Evolutionary conservation across 2,113 vertebrate genomes (phyloP).

Genomic region (Tenrec ecaudatus): DNA sequence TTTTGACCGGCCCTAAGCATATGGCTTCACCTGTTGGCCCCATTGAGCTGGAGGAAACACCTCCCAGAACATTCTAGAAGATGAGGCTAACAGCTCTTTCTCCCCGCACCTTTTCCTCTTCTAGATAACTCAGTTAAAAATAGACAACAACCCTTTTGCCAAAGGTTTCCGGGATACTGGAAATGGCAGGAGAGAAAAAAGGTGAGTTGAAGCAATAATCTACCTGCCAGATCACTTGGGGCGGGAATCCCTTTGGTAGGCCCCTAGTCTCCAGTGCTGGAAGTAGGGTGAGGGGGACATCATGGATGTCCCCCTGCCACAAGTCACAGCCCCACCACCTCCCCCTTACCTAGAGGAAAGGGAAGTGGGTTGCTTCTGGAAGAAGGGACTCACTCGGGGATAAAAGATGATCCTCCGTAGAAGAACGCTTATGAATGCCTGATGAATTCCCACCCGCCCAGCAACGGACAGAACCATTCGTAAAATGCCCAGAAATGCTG

Average conservation of each 20-base stretch:
- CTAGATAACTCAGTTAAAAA: conserved; percentile 99
- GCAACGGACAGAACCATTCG: neutral
- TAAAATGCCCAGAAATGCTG: conserved; percentile 50
- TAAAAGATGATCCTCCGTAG: neutral
- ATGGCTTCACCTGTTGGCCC: neutral
- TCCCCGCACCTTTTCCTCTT: conserved; percentile 64
- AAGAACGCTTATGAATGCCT: neutral
- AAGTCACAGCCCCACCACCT: no score
- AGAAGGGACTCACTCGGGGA: neutral
- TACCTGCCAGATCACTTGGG: neutral
- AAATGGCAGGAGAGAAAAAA: conserved; percentile 97
- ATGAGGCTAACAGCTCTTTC: conserved; percentile 40
- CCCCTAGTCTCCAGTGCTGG: neutral
- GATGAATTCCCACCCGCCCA: conserved; percentile 43
- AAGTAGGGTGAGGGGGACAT: neutral
- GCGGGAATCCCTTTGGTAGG: neutral
- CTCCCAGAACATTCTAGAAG: conserved; percentile 37
- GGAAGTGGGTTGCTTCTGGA: neutral
- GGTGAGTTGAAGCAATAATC: conserved; percentile 87
- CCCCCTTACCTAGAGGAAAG: neutral
- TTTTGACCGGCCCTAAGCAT: neutral
- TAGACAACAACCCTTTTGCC: conserved; percentile 99
- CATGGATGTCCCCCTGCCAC: no score
- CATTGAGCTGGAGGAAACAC: neutral
- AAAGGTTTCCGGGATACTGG: conserved; percentile 99